A percentile compares a stretch with the other conserved stretches of the same genome.
These are phyloP conservation scores for Laterallus jamaicensis DNA, from an alignment of 2,113 vertebrate genomes.

Conservation along the genomic window DNA sequence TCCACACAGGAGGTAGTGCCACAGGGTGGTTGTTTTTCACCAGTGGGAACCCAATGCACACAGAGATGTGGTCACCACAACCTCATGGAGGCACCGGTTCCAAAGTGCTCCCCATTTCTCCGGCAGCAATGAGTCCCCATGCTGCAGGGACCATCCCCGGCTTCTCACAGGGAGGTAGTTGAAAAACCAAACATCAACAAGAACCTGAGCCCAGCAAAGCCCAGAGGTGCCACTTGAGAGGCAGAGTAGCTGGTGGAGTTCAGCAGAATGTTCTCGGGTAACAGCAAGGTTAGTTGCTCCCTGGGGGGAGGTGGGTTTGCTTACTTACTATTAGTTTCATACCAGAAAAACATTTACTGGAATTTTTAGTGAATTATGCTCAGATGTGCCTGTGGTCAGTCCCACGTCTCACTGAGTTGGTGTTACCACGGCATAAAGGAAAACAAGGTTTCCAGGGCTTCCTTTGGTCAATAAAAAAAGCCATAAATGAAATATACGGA, in stretches of 20 bases:
- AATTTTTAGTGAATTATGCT: slow-evolving; percentile 47
- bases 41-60: rapidly evolving
- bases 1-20: background rate
- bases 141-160: background rate
- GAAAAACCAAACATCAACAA: background rate
- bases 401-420: background rate
- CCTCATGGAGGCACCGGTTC: rapidly evolving
- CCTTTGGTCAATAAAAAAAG: slow-evolving; percentile 19
- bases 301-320: background rate
- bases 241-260: background rate
- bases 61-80: background rate
- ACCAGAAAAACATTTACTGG: slow-evolving; percentile 49
- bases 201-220: background rate
- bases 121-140: rapidly evolving
- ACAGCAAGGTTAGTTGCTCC: slow-evolving; percentile 44
- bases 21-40: background rate
- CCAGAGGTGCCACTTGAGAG: background rate
- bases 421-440: background rate
- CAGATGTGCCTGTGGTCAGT: slow-evolving; percentile 52
- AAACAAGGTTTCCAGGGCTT: slow-evolving; percentile 35
- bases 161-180: background rate
- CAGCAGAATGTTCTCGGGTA: slow-evolving; percentile 34
- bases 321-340: slow-evolving; percentile 57
- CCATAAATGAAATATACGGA: slow-evolving; percentile 29
- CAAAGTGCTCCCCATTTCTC: background rate